phyloP scores from a whole-genome alignment of 2,888 invertebrate genomes.

The Acrocyrtus sp. region DNA sequence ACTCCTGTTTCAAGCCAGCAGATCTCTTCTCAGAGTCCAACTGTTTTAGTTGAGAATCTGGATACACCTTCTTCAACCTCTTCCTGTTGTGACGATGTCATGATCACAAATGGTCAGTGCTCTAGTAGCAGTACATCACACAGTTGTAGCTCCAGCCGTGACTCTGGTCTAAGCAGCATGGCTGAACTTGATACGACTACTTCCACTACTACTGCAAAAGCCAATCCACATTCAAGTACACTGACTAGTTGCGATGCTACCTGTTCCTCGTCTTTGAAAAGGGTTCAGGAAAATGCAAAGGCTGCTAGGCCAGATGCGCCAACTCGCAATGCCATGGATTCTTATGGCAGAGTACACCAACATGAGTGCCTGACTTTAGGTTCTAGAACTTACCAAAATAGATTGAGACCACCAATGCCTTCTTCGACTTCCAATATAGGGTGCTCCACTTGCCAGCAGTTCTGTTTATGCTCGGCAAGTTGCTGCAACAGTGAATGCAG shows the following conservation, averaged over 20 bases:
- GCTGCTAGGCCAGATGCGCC: not conserved
- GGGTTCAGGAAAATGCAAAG: not conserved
- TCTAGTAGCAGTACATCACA: conserved; percentile 32
- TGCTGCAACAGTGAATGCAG: conserved; percentile 61
- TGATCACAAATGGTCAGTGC: conserved; percentile 41
- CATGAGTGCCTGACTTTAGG: conserved; percentile 18
- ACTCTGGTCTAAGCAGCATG: conserved; percentile 62
- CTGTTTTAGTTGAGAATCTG: conserved; percentile 46
- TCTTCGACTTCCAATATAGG: conserved; percentile 13
- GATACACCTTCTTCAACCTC: conserved; percentile 56
- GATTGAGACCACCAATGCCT: conserved; percentile 41
- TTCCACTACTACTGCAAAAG: conserved; percentile 14
- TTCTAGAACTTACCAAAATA: conserved; percentile 11
- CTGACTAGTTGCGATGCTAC: not conserved
- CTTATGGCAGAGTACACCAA: conserved; percentile 24
- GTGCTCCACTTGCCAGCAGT: conserved; percentile 51
- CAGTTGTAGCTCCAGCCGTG: conserved; percentile 60
- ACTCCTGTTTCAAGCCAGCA: conserved; percentile 6
- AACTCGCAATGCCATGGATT: not conserved
- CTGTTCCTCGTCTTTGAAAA: not conserved
- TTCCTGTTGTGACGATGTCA: conserved; percentile 37
- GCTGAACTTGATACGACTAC: conserved; percentile 41
- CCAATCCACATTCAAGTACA: not conserved
- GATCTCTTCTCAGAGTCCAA: conserved; percentile 37
- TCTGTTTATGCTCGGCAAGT: conserved; percentile 56